Conservation (phyloP, 2,797 vertebrate species). For the Dipus sagitta region DNA sequence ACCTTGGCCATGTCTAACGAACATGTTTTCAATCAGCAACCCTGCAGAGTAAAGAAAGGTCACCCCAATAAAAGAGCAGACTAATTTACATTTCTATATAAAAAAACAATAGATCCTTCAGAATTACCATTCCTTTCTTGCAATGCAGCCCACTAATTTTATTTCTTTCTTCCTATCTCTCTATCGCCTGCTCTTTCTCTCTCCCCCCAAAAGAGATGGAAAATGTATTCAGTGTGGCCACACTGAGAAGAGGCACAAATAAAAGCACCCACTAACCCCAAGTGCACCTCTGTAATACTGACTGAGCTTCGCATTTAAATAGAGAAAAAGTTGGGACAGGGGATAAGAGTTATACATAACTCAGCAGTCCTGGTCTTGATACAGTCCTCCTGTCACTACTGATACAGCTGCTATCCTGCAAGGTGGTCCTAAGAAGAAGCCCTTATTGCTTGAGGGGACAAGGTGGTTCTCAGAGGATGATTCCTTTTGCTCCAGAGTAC, state of each 20-base stretch:
- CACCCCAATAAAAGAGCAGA: background rate
- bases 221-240: background rate
- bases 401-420: background rate
- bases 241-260: background rate
- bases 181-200: background rate
- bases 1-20: background rate
- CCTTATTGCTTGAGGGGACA: background rate
- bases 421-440: background rate
- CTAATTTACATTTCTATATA: background rate
- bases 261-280: background rate
- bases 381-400: background rate
- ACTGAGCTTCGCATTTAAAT: background rate
- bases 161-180: background rate
- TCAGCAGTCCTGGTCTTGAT: background rate
- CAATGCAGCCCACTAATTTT: background rate
- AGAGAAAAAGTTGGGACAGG: background rate
- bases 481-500: background rate
- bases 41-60: background rate
- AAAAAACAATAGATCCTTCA: background rate
- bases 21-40: constrained; percentile 17
- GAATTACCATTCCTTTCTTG: background rate
- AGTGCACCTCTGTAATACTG: background rate
- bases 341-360: background rate
- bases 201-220: background rate
- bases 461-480: background rate